Conservation (phyloP, 2,888 invertebrate species). For the Platycheirus albimanus region DNA sequence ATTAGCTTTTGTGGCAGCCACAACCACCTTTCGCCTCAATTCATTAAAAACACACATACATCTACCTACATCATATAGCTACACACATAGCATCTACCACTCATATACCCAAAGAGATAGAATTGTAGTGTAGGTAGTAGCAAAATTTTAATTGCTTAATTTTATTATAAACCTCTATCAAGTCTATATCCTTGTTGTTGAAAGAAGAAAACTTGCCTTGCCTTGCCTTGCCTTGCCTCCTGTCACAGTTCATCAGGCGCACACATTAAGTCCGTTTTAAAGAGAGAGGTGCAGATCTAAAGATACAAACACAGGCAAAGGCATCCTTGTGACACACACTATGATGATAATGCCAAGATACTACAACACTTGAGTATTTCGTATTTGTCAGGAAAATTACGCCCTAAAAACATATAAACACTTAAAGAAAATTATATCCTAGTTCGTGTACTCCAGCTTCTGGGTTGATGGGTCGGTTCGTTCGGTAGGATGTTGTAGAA, state of each 20-base stretch:
- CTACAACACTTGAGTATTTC: slow-evolving; percentile 51
- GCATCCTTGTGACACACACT: slow-evolving; percentile 6
- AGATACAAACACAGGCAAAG: slow-evolving; percentile 13
- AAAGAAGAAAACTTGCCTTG: slow-evolving; percentile 39
- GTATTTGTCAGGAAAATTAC: slow-evolving; percentile 69
- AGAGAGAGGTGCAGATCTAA: slow-evolving; percentile 23
- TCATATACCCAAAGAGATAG: not conserved
- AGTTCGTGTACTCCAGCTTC: slow-evolving; percentile 17
- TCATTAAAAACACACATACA: slow-evolving; percentile 37
- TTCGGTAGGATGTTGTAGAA: not conserved
- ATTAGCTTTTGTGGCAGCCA: slow-evolving; percentile 69
- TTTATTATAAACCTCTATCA: slow-evolving; percentile 72
- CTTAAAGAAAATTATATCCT: slow-evolving; percentile 61
- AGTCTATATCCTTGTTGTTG: slow-evolving; percentile 55
- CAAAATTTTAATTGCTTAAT: slow-evolving; percentile 71
- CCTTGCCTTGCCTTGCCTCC: slow-evolving; percentile 40
- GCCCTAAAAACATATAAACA: slow-evolving; percentile 67
- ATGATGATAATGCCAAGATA: slow-evolving; percentile 26
- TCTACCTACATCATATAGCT: not conserved
- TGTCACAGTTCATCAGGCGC: slow-evolving; percentile 70
- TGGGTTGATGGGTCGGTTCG: not conserved
- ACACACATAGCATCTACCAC: too few relatives aligned
- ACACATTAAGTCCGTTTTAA: slow-evolving; percentile 39
- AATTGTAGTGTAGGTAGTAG: slow-evolving; percentile 14
- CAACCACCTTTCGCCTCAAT: slow-evolving; percentile 56